These are phyloP conservation scores for Trachelus tabidus DNA, from an alignment of 2,888 invertebrate genomes.

Conservation along the genomic window DNA sequence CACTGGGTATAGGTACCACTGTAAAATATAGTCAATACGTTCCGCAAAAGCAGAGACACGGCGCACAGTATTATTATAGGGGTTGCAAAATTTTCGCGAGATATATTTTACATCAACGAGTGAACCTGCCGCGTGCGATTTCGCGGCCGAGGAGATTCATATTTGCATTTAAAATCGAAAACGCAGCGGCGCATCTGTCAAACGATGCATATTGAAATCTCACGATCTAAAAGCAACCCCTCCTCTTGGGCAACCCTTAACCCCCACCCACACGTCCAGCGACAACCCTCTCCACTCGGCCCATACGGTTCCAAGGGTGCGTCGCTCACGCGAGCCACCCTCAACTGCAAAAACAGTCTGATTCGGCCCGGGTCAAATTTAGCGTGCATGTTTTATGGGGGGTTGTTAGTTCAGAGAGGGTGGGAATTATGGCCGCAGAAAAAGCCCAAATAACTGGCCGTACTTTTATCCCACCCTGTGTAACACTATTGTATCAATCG, in stretches of 20 bases:
- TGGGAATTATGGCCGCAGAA: constrained; percentile 26
- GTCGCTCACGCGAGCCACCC: too few species aligned
- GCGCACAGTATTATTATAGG: too few species aligned
- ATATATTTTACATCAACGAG: too few species aligned
- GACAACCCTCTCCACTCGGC: too few species aligned
- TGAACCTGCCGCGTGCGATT: neutral
- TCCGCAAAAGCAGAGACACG: too few species aligned
- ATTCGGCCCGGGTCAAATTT: constrained; percentile 39
- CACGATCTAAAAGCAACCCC: constrained; percentile 17
- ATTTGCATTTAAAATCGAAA: constrained; percentile 51
- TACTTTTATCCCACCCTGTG: neutral
- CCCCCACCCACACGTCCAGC: neutral
- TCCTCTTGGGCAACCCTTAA: constrained; percentile 5
- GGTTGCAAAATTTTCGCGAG: too few species aligned
- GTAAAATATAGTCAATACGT: too few species aligned
- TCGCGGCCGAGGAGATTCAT: constrained; percentile 33
- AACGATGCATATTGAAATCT: constrained; percentile 49
- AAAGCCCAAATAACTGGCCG: constrained; percentile 30
- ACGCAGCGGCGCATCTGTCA: constrained; percentile 43
- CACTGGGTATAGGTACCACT: too few species aligned
- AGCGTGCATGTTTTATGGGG: constrained; percentile 23
- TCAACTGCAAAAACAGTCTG: constrained; percentile 41
- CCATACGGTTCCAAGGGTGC: too few species aligned
- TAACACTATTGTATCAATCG: neutral
- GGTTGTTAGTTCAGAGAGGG: constrained; percentile 13